These are phyloP conservation scores for Bovichtus diacanthus DNA, from an alignment of 2,797 vertebrate species.

Conservation along the genomic window DNA sequence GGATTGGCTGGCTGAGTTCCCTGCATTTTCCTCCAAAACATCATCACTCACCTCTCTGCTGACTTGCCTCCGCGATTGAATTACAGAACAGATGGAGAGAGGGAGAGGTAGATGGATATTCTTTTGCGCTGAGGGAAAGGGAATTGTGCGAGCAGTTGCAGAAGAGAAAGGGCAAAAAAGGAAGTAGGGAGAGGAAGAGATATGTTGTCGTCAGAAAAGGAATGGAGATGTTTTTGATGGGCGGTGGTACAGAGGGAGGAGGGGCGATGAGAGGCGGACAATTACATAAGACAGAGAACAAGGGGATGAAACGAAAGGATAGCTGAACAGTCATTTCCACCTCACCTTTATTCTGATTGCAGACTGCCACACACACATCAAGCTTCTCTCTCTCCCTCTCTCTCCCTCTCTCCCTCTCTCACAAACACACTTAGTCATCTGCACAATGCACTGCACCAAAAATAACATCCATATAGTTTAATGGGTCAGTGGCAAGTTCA, in stretches of 20 bases:
- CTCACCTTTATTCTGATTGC: constrained; percentile 33
- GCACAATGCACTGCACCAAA: constrained; percentile 46
- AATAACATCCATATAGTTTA: constrained; percentile 62
- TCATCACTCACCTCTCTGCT: constrained; percentile 66
- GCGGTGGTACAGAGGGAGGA: constrained; percentile 26
- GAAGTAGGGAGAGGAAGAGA: not conserved
- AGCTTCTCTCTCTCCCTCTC: not conserved
- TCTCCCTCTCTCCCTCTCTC: too few species aligned
- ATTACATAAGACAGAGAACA: constrained; percentile 35
- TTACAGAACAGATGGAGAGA: constrained; percentile 68
- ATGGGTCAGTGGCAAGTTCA: constrained; percentile 62
- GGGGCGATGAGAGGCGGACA: constrained; percentile 32
- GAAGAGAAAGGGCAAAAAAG: constrained; percentile 5
- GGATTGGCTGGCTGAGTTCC: constrained; percentile 26
- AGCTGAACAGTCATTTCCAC: constrained; percentile 15
- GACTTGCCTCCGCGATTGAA: constrained; percentile 69
- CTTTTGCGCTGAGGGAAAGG: constrained; percentile 53
- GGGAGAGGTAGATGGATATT: constrained; percentile 33
- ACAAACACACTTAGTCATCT: constrained; percentile 13
- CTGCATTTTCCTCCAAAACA: constrained; percentile 61
- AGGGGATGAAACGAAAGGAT: constrained; percentile 47
- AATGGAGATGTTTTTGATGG: constrained; percentile 28
- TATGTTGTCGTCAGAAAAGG: constrained; percentile 4
- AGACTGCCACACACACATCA: constrained; percentile 2
- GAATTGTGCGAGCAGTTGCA: constrained; percentile 22